Conservation (phyloP, 2,888 invertebrate genomes). For the Drosophila borborema region DNA sequence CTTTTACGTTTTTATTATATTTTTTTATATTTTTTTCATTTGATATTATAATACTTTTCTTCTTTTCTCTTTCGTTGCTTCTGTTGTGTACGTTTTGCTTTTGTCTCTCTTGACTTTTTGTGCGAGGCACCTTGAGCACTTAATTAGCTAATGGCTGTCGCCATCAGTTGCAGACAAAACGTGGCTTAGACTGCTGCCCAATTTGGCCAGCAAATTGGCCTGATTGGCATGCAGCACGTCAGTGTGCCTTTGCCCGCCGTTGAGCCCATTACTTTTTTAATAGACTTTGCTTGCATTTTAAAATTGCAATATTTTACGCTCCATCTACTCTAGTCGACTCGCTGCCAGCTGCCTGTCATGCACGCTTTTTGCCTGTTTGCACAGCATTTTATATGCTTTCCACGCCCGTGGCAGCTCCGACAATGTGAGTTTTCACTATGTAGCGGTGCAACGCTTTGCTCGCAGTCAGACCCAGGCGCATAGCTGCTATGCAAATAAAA, state of each 20-base stretch:
- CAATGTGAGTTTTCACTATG: background rate
- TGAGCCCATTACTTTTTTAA: slow-evolving; percentile 24
- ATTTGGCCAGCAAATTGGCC: slow-evolving; percentile 57
- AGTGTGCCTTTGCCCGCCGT: slow-evolving; percentile 29
- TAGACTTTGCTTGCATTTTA: slow-evolving; percentile 41
- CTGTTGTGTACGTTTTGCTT: slow-evolving; percentile 14
- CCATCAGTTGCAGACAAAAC: slow-evolving; percentile 33
- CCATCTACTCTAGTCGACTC: background rate
- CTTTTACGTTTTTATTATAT: slow-evolving; percentile 10
- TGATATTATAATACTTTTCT: slow-evolving; percentile 1
- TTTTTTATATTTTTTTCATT: background rate
- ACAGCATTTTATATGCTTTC: slow-evolving; percentile 34
- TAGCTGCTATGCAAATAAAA: background rate
- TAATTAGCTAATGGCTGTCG: slow-evolving; percentile 70
- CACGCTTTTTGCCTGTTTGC: background rate
- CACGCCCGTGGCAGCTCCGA: background rate
- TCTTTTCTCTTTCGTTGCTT: slow-evolving; percentile 11
- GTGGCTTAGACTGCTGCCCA: slow-evolving; percentile 47
- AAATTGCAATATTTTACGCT: slow-evolving; percentile 38
- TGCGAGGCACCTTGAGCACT: slow-evolving; percentile 37
- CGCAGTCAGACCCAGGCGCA: background rate
- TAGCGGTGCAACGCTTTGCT: background rate
- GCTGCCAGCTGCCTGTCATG: background rate
- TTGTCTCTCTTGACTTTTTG: slow-evolving; percentile 36
- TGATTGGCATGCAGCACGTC: slow-evolving; percentile 58